These are phyloP conservation scores for Thalassophryne amazonica DNA, from an alignment of 2,797 vertebrate genomes.

Conservation along the genomic window DNA sequence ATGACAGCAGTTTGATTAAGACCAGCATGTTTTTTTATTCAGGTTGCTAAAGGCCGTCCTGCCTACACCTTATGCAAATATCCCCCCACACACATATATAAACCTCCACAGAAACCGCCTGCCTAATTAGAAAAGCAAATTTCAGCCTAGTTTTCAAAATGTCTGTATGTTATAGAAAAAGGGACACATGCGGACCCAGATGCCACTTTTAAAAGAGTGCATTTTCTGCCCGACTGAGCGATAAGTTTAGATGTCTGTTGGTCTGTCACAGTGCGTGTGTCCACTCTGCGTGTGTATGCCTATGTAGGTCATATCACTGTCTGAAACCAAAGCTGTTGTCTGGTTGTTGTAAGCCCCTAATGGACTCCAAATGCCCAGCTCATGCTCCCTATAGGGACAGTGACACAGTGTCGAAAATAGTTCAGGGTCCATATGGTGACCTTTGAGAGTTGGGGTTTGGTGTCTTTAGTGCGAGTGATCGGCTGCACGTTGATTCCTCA, in stretches of 20 bases:
- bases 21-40: background rate
- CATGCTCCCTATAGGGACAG: slow-evolving; percentile 14
- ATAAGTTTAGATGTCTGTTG: slow-evolving; percentile 48
- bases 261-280: slow-evolving; percentile 25
- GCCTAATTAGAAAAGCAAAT: background rate
- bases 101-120: slow-evolving; percentile 10
- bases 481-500: too few relatives aligned
- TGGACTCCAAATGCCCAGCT: slow-evolving; percentile 39
- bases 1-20: slow-evolving; percentile 7
- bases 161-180: background rate
- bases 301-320: slow-evolving; percentile 52
- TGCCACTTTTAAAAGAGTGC: slow-evolving; percentile 32
- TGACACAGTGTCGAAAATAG: slow-evolving; percentile 35
- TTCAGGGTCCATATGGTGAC: slow-evolving; percentile 44
- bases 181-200: slow-evolving; percentile 1
- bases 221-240: slow-evolving; percentile 50
- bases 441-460: slow-evolving; percentile 48
- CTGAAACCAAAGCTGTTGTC: slow-evolving; percentile 56
- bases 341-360: slow-evolving; percentile 50
- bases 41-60: slow-evolving; percentile 5
- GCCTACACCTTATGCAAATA: slow-evolving; percentile 26
- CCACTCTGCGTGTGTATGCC: slow-evolving; percentile 2
- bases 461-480: slow-evolving; percentile 9
- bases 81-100: background rate
- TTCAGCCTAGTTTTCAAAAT: background rate